Base-by-base conservation (phyloP, 2,888 invertebrate genomes). In the Argynnis bischoffii region DNA sequence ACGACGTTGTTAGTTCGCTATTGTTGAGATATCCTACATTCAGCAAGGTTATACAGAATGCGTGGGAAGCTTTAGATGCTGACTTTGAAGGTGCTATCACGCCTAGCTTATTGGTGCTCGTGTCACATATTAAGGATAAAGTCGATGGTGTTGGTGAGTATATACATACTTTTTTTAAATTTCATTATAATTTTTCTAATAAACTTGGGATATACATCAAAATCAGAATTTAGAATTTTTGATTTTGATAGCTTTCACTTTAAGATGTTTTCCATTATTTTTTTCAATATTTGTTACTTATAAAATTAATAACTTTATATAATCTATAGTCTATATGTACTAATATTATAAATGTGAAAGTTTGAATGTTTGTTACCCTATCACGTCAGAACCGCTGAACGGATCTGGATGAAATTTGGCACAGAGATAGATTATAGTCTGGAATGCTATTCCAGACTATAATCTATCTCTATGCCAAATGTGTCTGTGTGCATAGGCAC, bases 21-120 rank as follows among this genome's bases (percentile, higher is more conserved):
- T 73, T 94, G 70, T 93, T 94, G 74, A 92, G 95, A 76, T 95
- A 94, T 82, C 92, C 93, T 50, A 91, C 93, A 61, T 95, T 95
- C 79, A 93, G 93, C 70, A 82, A 89, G 64, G 75, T 95, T 71
- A 81, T 95, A 67, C 86, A 93, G 15, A 89, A 93, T 51, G 79
- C 88, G n/a, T 87, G 93, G 78, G 84, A 92, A 55, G 91, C 92
- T 15, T 80, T 95, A 51, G 92, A 94, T 76, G 93, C 91, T 8
- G 87, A 89, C 6, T 78, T 94, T 46, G 95, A 95, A 79, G 84
- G 86, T 1, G 85, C 86, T 46, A 76, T 95, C 1, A 83, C 94
- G 6, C 93, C 94, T 0, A 94, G 94, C 78, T 83, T 95, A 65
- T 90, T 94, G 79, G 87, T 95, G 8, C 81, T 96, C 21, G 81